Evolutionary conservation across 2,888 invertebrate genomes (phyloP).

Genomic region (Smittia sp.): DNA sequence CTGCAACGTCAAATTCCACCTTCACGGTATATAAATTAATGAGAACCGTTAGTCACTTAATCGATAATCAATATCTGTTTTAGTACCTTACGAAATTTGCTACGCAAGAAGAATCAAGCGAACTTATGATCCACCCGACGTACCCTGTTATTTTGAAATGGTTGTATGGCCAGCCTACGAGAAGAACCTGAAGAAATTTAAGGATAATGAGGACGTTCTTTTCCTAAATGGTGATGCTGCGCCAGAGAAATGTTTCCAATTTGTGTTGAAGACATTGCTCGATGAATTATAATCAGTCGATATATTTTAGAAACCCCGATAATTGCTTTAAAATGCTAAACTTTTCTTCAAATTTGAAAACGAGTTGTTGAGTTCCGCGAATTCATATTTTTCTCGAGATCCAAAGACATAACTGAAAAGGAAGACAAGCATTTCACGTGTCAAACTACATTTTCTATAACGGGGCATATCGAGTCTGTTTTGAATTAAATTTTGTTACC

Average conservation of each 20-base stretch:
- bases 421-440: too few species aligned
- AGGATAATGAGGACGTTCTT: slow-evolving; percentile 50
- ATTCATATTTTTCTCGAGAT: too few species aligned
- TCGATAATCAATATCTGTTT: too few species aligned
- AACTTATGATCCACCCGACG: slow-evolving; percentile 82
- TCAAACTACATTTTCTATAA: too few species aligned
- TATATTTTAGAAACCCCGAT: background rate
- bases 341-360: too few species aligned
- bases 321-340: background rate
- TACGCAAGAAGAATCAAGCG: slow-evolving; percentile 60
- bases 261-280: slow-evolving; percentile 42
- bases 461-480: too few species aligned
- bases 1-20: slow-evolving; percentile 71
- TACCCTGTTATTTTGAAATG: slow-evolving; percentile 75
- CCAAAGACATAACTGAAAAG: too few species aligned
- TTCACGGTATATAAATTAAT: too few species aligned
- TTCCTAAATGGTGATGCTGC: slow-evolving; percentile 51
- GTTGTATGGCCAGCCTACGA: slow-evolving; percentile 90
- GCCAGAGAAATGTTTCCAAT: slow-evolving; percentile 49
- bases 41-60: too few species aligned
- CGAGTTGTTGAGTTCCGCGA: too few species aligned
- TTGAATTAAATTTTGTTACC: too few species aligned
- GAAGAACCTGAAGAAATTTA: slow-evolving; percentile 56
- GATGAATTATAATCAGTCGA: slow-evolving; percentile 1
- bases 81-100: slow-evolving; percentile 65